These are phyloP conservation scores for Myzus persicae DNA, from an alignment of 1,140 invertebrate species.

Conservation along the genomic window DNA sequence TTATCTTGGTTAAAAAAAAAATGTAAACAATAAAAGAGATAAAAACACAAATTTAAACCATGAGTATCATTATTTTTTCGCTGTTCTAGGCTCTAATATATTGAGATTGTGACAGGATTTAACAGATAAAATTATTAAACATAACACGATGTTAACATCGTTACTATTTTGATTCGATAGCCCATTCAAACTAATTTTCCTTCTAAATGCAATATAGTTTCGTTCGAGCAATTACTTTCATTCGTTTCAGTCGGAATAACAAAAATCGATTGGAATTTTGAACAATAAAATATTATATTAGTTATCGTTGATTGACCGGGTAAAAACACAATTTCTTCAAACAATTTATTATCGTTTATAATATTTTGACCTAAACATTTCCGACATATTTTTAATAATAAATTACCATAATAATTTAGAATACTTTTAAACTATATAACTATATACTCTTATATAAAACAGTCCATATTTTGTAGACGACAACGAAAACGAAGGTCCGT, in stretches of 20 bases:
- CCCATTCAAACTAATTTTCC: not conserved
- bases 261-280: not conserved
- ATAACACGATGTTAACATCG: not conserved
- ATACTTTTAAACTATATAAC: not conserved
- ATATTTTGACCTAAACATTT: not conserved
- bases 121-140: not conserved
- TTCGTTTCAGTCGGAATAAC: not conserved
- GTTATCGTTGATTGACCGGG: not conserved
- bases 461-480: not conserved
- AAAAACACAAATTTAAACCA: not conserved
- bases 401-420: not conserved
- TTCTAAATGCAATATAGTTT: not conserved
- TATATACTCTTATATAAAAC: slow-evolving; percentile 2
- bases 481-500: not conserved
- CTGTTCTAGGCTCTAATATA: not conserved
- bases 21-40: not conserved
- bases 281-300: not conserved
- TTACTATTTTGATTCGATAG: not conserved
- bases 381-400: not conserved
- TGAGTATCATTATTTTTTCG: not conserved
- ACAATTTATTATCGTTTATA: not conserved
- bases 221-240: not conserved
- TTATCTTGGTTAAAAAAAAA: not conserved
- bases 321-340: not conserved
- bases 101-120: not conserved